Base-by-base conservation (phyloP, 2,797 vertebrate species). In the Muraenolepis orangiensis region DNA sequence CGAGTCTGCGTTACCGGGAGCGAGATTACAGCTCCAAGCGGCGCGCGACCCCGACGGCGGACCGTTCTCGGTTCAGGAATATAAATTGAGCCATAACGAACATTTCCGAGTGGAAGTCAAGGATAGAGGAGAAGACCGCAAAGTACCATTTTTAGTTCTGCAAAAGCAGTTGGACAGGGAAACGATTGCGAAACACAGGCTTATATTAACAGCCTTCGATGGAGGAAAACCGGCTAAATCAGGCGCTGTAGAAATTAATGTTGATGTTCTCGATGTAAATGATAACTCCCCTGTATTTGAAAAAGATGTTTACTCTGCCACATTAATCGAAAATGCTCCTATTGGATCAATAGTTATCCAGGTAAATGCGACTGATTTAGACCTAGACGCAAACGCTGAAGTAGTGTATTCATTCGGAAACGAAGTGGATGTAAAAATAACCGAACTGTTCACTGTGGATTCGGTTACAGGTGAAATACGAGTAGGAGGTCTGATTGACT, bases 131-230 rank as follows among this genome's bases (percentile, higher is more conserved):
- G 82, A 88, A 1, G 87, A 91, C 28, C 82, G 74, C 0, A 91
- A 91, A 78, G 80, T 89, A 0, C 90, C 91, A 0, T 85, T 89
- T 80, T 69, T 93, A 73, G 73, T 92, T 6, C 72, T 92, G 26
- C 86, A 88, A 66, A 93, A 88, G 28, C 76, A 84, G 34, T 29
- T 93, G 14, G 92, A 93, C 11, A 85, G 90, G 76, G 92, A 93
- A 78, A 73, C 72, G 1, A 26, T 30, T 0, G 77, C 57, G 2
- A 80, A 36, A 23, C 82, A 89, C 2, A 75, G 31, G 1, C 72
- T 93, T 0, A 66, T 79, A 4, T 79, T 93, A 0, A 91, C 85
- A 6, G 91, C 91, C 0, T 31, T 78, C 5, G 92, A 93, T 71
- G 90, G 88, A 0, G 91, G 89, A 0, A 87, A 86, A 73, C 92